Conservation (phyloP, 2,113 vertebrate species). For the Megalops atlanticus region DNA sequence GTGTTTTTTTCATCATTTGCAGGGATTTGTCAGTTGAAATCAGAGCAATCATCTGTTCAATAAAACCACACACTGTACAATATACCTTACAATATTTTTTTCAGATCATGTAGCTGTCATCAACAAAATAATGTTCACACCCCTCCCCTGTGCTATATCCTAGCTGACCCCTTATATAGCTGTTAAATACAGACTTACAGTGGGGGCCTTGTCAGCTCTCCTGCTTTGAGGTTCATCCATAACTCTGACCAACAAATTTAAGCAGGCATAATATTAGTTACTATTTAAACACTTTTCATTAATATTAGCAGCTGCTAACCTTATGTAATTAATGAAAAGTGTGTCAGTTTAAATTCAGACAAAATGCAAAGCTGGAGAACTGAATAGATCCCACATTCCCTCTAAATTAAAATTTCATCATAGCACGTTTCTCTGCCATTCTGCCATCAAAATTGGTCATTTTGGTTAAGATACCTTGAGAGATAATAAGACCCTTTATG, state of each 20-base stretch:
- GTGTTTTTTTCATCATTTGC: slow-evolving; percentile 11
- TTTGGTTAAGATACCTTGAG: slow-evolving; percentile 2
- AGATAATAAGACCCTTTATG: background rate
- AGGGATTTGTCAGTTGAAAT: slow-evolving; percentile 5
- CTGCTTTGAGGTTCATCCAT: background rate
- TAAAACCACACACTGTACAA: slow-evolving; percentile 1
- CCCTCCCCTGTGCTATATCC: background rate
- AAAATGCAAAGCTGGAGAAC: background rate
- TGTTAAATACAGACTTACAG: background rate
- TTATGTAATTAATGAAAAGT: background rate
- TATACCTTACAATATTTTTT: background rate
- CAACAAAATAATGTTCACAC: background rate
- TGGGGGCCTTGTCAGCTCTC: background rate
- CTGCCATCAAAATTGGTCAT: slow-evolving; percentile 17
- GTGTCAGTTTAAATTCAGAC: background rate
- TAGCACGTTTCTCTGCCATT: background rate
- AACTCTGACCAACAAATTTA: background rate
- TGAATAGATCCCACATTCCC: background rate
- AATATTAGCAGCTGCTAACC: background rate
- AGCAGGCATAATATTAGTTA: background rate
- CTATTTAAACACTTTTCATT: background rate
- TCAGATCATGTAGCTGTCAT: background rate
- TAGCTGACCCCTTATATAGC: background rate
- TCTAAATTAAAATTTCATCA: background rate
- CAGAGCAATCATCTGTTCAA: background rate